Evolutionary conservation across 1,140 invertebrate species (phyloP), one percentile per base, ranked within the genome.

Genomic region (Trichomalopsis sarcophagae): DNA sequence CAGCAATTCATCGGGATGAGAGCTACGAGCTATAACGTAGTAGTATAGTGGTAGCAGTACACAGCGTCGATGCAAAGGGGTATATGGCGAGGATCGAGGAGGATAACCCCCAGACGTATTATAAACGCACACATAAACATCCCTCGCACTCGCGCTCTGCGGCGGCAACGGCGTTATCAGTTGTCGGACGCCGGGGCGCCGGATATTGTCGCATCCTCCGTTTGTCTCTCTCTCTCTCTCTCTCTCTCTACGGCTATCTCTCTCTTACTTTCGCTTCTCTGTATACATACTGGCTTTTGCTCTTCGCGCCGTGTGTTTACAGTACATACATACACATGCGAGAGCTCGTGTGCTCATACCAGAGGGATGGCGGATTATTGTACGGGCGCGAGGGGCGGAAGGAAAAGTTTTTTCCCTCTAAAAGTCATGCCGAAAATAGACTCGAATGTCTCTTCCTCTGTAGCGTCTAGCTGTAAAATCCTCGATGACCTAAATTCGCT

Each of bases 191-290:
- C 92, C 93, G 93, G 92, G 91, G 90, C 91, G 92, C 91, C 93
- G 93, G 93, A 93, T 93, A 93, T 93, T 93, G 93, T 93, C 92
- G 92, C 92, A 93, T 93, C 93, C 93, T 93, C 91, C 88, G 89
- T 89, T 89, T 89, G 87, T 89, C 90, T 90, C 89, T 87, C 87
- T 69, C 88, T 88, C 88, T 88, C 88, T 85, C 85, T 74, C 71
- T 86, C 79, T 79, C 76, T 27, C 27, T 27, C 27, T 27, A 36
- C 68, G 4, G 21, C 44, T 21, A 47, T 50, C 74, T 44, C 66
- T 14, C 21, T 73, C 33, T 55, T 44, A n/a, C 66, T 40, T n/a
- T 30, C 78, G 66, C 66, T 44, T 30, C 78, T 27, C 55, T 77
- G n/a, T 83, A 13, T 82, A 75, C 50, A 36, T 75, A 74, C 73